phyloP scores from a whole-genome alignment of 1,140 invertebrate genomes.

The Phymorhynchus buccinoides region DNA sequence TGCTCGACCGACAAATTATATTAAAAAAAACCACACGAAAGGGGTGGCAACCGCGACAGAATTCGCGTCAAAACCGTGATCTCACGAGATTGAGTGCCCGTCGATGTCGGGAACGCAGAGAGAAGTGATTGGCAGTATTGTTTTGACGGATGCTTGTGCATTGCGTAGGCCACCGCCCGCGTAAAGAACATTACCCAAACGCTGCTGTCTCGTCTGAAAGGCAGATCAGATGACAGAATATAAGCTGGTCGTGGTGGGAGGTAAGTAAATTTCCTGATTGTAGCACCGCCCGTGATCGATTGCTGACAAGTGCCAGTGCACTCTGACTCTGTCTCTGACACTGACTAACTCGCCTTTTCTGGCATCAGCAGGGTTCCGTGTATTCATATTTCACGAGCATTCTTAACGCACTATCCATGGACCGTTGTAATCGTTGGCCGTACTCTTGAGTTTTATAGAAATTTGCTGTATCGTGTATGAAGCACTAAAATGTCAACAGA shows the following conservation, averaged over 20 bases:
- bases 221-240: conserved; percentile 1
- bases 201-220: not conserved
- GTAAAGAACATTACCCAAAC: not conserved
- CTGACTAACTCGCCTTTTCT: not conserved
- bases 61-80: not conserved
- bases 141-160: not conserved
- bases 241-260: conserved; percentile 1
- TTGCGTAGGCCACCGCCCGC: not conserved
- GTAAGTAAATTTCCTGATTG: not conserved
- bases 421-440: not conserved
- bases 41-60: not conserved
- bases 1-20: too few relatives aligned
- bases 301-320: not conserved
- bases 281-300: not conserved
- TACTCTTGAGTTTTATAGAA: too few relatives aligned
- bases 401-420: not conserved
- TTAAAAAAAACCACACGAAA: not conserved
- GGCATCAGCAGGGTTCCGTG: not conserved
- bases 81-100: not conserved
- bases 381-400: conserved; percentile 3
- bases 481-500: too few relatives aligned
- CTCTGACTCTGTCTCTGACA: not conserved
- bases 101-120: not conserved
- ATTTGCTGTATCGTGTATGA: too few relatives aligned
- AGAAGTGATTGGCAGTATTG: not conserved